Base-by-base conservation (phyloP, 2,888 invertebrate species). In the Arctia plantaginis region DNA sequence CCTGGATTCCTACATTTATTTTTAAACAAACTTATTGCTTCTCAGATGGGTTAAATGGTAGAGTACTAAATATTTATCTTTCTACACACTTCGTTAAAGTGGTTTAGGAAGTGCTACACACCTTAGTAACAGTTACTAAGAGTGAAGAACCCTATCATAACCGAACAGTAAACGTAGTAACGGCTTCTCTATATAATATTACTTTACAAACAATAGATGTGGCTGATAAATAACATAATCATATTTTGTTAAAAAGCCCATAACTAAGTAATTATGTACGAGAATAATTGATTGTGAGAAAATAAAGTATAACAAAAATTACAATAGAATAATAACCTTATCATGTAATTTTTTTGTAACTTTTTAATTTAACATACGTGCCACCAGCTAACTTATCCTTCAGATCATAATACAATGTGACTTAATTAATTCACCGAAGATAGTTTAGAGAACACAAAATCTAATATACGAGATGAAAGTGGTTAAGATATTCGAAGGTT, bases 231-330 rank as follows among this genome's bases (percentile, higher is more conserved):
- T 18, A 66, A 82, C 78, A 74, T 75, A 72, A 74, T 81, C 77
- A 64, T 71, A 77, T 79, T 81, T 74, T 74, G 78, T 78, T 76
- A 77, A 75, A 83, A 83, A 82, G 80, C 76, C 83, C 75, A 80
- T 82, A 77, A 77, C 78, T 76, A 77, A 69, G 82, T 86, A 84
- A 86, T 85, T 86, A 85, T 81, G 81, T 75, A 75, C 79, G 75
- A 71, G 78, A 79, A 80, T 85, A 85, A 82, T 75, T 82, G 72
- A 81, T 79, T 78, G 86, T 87, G 86, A 83, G 87, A 88, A 88
- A 79, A 80, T 70, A 39, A 64, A 59, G 71, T 83, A 84, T 82
- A 85, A 86, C 83, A 66, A 69, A 79, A 79, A 75, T 79, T 80
- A 72, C 76, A 71, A 80, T 82, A 84, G 81, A 87, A 88, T 87